Evolutionary conservation across 2,113 vertebrate genomes (phyloP).

Genomic region (Salvelinus namaycush): DNA sequence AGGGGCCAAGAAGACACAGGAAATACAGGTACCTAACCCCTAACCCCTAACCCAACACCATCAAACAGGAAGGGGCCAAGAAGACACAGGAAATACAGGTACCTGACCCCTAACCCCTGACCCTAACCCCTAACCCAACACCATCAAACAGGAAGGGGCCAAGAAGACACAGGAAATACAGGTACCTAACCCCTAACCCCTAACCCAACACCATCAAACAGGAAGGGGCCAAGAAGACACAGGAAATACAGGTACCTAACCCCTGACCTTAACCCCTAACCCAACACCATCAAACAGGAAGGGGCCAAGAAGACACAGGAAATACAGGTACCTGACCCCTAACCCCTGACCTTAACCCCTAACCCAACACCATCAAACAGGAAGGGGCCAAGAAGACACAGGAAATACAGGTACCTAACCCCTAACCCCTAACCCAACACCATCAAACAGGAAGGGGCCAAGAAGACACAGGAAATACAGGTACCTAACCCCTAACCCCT

Average conservation of each 20-base stretch:
- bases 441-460: too few relatives aligned
- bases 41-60: too few relatives aligned
- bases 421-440: too few relatives aligned
- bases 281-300: too few relatives aligned
- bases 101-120: background rate
- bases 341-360: background rate
- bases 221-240: constrained; percentile 64
- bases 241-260: constrained; percentile 77
- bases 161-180: constrained; percentile 81
- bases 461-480: constrained; percentile 81
- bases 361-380: constrained; percentile 73
- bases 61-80: background rate
- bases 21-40: constrained; percentile 73
- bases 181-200: constrained; percentile 56
- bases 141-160: constrained; percentile 72
- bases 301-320: constrained; percentile 72
- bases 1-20: constrained; percentile 71
- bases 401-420: constrained; percentile 80
- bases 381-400: constrained; percentile 83
- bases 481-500: constrained; percentile 49
- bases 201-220: background rate
- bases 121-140: background rate
- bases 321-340: constrained; percentile 71
- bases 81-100: constrained; percentile 84
- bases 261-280: background rate